Conservation (phyloP, 2,888 invertebrate genomes). For the Chirona hameri region DNA sequence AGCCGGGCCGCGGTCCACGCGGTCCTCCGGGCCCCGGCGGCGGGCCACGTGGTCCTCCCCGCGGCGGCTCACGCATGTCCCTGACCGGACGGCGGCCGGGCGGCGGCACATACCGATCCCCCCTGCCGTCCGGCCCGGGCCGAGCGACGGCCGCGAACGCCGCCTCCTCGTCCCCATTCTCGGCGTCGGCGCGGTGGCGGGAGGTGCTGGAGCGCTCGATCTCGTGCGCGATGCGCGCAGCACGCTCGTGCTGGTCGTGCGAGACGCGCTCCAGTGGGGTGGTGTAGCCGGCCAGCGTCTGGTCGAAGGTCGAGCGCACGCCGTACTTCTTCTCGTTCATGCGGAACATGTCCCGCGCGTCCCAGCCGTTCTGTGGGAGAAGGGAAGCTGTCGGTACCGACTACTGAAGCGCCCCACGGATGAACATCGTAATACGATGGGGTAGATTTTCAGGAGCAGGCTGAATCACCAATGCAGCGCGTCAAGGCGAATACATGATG, state of each 20-base stretch:
- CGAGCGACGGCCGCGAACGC: slow-evolving; percentile 8
- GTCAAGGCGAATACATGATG: too few relatives aligned
- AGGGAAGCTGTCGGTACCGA: not conserved
- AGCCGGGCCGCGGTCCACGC: slow-evolving; percentile 33
- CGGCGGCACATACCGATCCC: slow-evolving; percentile 23
- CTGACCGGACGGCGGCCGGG: not conserved
- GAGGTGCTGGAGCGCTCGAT: slow-evolving; percentile 83
- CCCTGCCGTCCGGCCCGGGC: not conserved
- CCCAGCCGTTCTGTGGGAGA: slow-evolving; percentile 77
- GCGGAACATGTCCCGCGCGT: slow-evolving; percentile 93
- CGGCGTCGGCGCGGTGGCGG: slow-evolving; percentile 75
- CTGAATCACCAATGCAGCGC: too few relatives aligned
- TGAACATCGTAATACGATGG: too few relatives aligned
- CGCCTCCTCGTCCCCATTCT: slow-evolving; percentile 67
- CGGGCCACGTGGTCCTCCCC: slow-evolving; percentile 23
- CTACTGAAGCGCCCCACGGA: too few relatives aligned
- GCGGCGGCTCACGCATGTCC: not conserved
- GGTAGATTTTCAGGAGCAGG: too few relatives aligned
- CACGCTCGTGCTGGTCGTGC: slow-evolving; percentile 75
- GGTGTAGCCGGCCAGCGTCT: slow-evolving; percentile 87
- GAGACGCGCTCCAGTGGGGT: slow-evolving; percentile 73
- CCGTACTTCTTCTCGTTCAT: slow-evolving; percentile 89
- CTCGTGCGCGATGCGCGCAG: slow-evolving; percentile 84
- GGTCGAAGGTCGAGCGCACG: slow-evolving; percentile 87
- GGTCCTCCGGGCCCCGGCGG: slow-evolving; percentile 30